Percentiles rank a stretch among this genome's conserved stretches.
phyloP scores from a whole-genome alignment of 2,797 vertebrate genomes.

The Kryptopterus vitreolus region DNA sequence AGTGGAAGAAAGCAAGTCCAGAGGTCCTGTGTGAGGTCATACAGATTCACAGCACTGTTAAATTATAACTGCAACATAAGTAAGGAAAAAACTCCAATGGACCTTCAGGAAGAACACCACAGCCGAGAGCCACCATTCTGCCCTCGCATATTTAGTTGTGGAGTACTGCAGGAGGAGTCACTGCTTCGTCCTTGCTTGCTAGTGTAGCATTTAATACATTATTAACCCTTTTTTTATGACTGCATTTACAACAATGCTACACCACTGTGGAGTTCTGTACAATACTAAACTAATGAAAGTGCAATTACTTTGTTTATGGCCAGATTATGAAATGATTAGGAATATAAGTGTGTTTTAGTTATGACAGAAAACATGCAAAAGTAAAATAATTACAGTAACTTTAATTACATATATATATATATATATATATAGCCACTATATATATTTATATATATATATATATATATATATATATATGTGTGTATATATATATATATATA shows the following conservation, averaged over 20 bases:
- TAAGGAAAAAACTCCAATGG: neutral
- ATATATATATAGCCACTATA: too few species aligned
- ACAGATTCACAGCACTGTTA: neutral
- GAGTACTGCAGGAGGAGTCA: neutral
- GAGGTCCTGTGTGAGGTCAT: constrained; percentile 11
- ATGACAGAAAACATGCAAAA: too few species aligned
- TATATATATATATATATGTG: too few species aligned
- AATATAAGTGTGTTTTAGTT: neutral
- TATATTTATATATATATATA: too few species aligned
- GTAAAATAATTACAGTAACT: too few species aligned
- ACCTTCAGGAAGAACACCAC: neutral
- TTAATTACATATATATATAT: too few species aligned
- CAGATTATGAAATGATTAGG: neutral
- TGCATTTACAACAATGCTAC: neutral
- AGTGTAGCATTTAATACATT: constrained; percentile 11
- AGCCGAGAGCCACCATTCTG: neutral
- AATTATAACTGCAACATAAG: neutral
- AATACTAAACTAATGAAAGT: neutral
- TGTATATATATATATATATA: too few species aligned
- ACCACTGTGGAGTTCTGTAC: neutral
- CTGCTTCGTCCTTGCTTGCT: neutral
- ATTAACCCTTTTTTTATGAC: constrained; percentile 19
- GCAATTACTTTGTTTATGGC: constrained; percentile 14
- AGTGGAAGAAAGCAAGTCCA: constrained; percentile 19
- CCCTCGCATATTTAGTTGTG: neutral